These are phyloP conservation scores for Heterohyrax brucei DNA, from an alignment of 2,797 vertebrate species.

Conservation along the genomic window DNA sequence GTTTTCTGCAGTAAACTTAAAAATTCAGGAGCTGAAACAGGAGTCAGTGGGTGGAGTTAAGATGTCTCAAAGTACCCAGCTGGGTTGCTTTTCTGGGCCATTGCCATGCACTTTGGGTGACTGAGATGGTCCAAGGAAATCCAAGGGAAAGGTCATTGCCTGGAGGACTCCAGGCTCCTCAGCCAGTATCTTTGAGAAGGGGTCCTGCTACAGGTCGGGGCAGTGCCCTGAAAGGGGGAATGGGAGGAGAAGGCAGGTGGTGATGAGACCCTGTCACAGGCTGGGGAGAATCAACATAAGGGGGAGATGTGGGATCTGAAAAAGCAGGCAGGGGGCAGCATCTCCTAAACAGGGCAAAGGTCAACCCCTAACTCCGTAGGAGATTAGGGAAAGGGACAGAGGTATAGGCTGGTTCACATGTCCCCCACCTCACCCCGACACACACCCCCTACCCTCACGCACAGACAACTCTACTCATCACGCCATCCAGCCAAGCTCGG, in stretches of 20 bases:
- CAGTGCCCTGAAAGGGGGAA: not conserved
- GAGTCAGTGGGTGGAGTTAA: not conserved
- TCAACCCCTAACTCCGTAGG: not conserved
- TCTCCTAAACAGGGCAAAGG: not conserved
- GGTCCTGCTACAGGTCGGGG: not conserved
- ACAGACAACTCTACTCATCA: not conserved
- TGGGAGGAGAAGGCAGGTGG: not conserved
- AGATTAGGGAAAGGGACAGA: not conserved
- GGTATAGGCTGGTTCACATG: not conserved
- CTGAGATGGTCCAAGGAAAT: constrained; percentile 69
- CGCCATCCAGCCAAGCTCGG: not conserved
- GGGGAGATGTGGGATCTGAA: not conserved
- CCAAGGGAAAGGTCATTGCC: constrained; percentile 68
- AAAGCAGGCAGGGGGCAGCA: not conserved
- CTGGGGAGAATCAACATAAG: too few relatives aligned
- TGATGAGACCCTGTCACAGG: not conserved
- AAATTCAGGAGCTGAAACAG: not conserved
- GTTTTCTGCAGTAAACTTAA: constrained; percentile 13
- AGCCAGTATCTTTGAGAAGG: not conserved
- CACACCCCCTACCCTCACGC: rapidly evolving
- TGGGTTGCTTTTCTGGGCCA: constrained; percentile 52
- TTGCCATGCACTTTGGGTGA: constrained; percentile 58
- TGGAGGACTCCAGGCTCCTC: not conserved
- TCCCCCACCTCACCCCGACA: not conserved
- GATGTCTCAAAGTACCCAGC: not conserved